phyloP scores from a whole-genome alignment of 2,113 vertebrate genomes.

The Peromyscus maniculatus region DNA sequence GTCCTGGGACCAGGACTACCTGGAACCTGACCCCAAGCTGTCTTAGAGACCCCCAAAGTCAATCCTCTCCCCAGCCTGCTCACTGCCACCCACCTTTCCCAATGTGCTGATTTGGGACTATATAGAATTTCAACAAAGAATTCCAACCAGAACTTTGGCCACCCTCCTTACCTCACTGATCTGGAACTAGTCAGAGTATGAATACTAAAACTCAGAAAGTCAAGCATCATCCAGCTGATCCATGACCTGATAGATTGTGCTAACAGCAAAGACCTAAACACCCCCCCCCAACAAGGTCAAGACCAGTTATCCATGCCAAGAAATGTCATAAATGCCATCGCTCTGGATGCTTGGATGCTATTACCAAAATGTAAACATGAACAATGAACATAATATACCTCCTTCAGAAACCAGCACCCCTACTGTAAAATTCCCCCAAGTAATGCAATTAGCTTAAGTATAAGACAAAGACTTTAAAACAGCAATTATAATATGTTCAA shows the following conservation, averaged over 20 bases:
- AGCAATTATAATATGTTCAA: not conserved
- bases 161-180: not conserved
- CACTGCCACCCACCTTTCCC: not conserved
- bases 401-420: not conserved
- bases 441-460: not conserved
- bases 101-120: not conserved
- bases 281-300: not conserved
- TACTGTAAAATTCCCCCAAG: not conserved
- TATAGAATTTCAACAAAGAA: not conserved
- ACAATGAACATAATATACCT: not conserved
- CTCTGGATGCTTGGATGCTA: not conserved
- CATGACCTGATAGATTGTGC: not conserved
- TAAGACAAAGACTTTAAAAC: not conserved
- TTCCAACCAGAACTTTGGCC: not conserved
- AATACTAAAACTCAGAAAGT: not conserved
- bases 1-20: not conserved
- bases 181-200: not conserved
- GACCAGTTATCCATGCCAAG: not conserved
- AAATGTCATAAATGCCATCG: not conserved
- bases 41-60: not conserved
- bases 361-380: not conserved
- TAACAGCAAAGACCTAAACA: not conserved
- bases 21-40: not conserved
- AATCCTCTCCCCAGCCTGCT: not conserved
- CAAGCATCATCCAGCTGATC: not conserved